These are phyloP conservation scores for Tachystola acroxantha DNA, from an alignment of 2,888 invertebrate genomes.

Conservation along the genomic window DNA sequence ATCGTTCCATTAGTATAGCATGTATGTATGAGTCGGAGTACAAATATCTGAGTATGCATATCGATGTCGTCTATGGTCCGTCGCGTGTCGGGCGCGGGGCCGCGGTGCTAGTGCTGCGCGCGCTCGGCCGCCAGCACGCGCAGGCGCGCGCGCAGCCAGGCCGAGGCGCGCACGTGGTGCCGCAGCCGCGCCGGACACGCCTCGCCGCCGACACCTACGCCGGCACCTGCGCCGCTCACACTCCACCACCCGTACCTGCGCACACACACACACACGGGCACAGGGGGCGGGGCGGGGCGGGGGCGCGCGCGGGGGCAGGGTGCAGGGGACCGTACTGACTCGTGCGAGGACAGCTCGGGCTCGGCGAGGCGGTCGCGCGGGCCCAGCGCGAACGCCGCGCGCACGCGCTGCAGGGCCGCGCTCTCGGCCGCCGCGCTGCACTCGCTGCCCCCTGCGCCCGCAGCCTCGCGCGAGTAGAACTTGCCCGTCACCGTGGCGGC, in stretches of 20 bases:
- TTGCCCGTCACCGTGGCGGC: conserved; percentile 54
- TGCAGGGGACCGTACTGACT: conserved; percentile 20
- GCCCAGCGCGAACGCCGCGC: conserved; percentile 32
- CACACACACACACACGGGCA: too few species aligned
- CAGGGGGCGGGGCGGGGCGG: too few species aligned
- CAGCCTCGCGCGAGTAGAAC: conserved; percentile 31
- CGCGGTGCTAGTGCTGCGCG: not conserved
- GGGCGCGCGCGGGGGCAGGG: too few species aligned
- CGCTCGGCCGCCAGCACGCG: conserved; percentile 48
- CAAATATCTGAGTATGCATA: too few species aligned
- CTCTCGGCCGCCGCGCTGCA: conserved; percentile 13
- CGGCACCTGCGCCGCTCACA: conserved; percentile 6
- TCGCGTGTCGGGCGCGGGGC: not conserved
- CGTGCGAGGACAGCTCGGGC: conserved; percentile 41
- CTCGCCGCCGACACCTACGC: conserved; percentile 21
- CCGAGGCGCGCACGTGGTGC: conserved; percentile 66
- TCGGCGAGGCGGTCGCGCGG: conserved; percentile 32
- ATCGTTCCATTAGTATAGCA: too few species aligned
- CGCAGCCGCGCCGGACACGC: conserved; percentile 32
- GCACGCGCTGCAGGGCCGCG: conserved; percentile 28
- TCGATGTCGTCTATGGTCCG: too few species aligned
- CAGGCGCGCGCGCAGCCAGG: conserved; percentile 60
- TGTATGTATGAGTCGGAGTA: too few species aligned
- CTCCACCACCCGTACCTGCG: conserved; percentile 61
- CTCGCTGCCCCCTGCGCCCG: conserved; percentile 9